Evolutionary conservation across 2,888 invertebrate genomes (phyloP).

Genomic region (Branchinecta sandiegonensis): DNA sequence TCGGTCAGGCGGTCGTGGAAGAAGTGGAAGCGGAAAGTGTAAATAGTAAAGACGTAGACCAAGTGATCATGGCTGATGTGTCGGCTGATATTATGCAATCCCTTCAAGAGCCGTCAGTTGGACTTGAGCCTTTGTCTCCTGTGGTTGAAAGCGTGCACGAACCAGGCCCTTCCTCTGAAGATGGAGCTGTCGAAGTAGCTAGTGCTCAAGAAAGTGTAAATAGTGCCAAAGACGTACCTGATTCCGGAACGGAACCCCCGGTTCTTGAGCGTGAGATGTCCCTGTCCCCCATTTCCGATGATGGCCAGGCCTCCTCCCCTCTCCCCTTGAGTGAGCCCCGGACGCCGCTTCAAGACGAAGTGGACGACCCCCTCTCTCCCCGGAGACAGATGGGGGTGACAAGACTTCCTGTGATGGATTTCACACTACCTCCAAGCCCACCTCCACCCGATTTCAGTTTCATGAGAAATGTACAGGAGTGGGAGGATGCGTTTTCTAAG

Average conservation of each 20-base stretch:
- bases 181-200: no score
- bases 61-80: no score
- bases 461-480: conserved; percentile 10
- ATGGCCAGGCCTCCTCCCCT: not conserved
- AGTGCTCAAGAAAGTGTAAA: not conserved
- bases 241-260: not conserved
- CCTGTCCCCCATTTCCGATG: conserved; percentile 3
- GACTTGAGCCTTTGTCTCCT: no score
- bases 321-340: conserved; percentile 2
- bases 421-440: conserved; percentile 6
- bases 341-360: not conserved
- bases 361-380: not conserved
- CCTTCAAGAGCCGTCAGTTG: no score
- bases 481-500: conserved; percentile 1
- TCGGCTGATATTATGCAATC: no score
- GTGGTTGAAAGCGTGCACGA: no score
- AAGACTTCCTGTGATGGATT: not conserved
- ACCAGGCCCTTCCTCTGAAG: no score
- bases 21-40: no score
- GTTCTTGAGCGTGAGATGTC: not conserved
- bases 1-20: no score
- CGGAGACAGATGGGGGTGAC: not conserved
- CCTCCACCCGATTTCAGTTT: conserved; percentile 16
- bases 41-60: no score
- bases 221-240: conserved; percentile 14